Evolutionary conservation across 2,797 vertebrate genomes (phyloP).

Genomic region (Schizopygopsis malacanthus): DNA sequence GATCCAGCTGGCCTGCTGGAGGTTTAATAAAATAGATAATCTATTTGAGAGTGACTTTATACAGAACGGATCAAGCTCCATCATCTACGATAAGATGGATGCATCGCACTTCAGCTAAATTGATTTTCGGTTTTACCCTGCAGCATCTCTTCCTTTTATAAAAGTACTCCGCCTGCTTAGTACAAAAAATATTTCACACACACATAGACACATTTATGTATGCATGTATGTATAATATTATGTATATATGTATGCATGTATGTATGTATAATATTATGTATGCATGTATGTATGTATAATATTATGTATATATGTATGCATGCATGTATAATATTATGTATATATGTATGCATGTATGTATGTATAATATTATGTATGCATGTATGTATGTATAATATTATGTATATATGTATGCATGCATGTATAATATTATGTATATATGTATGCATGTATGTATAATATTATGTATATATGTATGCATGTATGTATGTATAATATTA

Average conservation of each 20-base stretch:
- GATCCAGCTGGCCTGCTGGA: conserved; percentile 1
- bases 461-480: not conserved
- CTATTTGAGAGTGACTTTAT: conserved; percentile 10
- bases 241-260: too few relatives aligned
- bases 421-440: not conserved
- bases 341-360: not conserved
- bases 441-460: too few relatives aligned
- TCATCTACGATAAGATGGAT: not conserved
- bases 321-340: not conserved
- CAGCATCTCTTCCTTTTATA: conserved; percentile 12
- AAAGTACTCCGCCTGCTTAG: not conserved
- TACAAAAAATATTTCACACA: not conserved
- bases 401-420: too few relatives aligned
- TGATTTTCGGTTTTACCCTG: conserved; percentile 17
- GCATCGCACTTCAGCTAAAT: conserved; percentile 7
- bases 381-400: too few relatives aligned
- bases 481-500: too few relatives aligned
- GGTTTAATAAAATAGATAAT: conserved; percentile 34
- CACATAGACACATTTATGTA: not conserved
- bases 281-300: too few relatives aligned
- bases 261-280: too few relatives aligned
- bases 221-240: too few relatives aligned
- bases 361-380: too few relatives aligned
- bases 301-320: too few relatives aligned
- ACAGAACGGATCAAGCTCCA: not conserved